Conservation (phyloP, 2,888 invertebrate genomes). For the Morpho achilles region DNA sequence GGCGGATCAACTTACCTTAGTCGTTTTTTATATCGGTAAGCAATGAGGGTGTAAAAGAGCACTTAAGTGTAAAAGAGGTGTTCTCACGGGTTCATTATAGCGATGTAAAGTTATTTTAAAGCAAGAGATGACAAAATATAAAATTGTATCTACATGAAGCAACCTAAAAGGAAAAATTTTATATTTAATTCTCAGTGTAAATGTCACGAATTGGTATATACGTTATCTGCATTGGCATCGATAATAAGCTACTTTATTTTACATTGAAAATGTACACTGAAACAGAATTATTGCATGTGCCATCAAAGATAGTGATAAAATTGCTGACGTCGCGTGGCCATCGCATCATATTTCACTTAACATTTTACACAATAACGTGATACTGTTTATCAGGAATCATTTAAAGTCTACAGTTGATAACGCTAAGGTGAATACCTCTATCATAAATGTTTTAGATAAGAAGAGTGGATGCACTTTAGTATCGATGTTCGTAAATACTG, state of each 20-base stretch:
- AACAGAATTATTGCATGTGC: slow-evolving; percentile 9
- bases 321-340: slow-evolving; percentile 21
- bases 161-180: not conserved
- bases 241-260: not conserved
- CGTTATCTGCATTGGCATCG: not conserved
- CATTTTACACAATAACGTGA: slow-evolving; percentile 13
- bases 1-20: too few species aligned
- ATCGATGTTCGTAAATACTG: slow-evolving; percentile 45
- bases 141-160: too few species aligned
- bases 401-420: slow-evolving; percentile 11
- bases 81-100: too few species aligned
- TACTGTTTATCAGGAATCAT: slow-evolving; percentile 17
- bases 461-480: slow-evolving; percentile 47
- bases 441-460: slow-evolving; percentile 57
- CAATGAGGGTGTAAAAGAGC: too few species aligned
- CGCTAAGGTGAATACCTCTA: slow-evolving; percentile 25
- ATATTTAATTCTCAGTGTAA: slow-evolving; percentile 7
- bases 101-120: too few species aligned
- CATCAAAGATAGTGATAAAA: slow-evolving; percentile 12
- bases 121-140: too few species aligned
- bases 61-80: too few species aligned
- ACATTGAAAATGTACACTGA: slow-evolving; percentile 1
- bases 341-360: slow-evolving; percentile 18
- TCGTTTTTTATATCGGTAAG: too few species aligned
- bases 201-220: slow-evolving; percentile 5